Evolutionary conservation across 2,797 vertebrate species (phyloP), one percentile per base, ranked within the genome.

Genomic region (Cichlasoma orientale): DNA sequence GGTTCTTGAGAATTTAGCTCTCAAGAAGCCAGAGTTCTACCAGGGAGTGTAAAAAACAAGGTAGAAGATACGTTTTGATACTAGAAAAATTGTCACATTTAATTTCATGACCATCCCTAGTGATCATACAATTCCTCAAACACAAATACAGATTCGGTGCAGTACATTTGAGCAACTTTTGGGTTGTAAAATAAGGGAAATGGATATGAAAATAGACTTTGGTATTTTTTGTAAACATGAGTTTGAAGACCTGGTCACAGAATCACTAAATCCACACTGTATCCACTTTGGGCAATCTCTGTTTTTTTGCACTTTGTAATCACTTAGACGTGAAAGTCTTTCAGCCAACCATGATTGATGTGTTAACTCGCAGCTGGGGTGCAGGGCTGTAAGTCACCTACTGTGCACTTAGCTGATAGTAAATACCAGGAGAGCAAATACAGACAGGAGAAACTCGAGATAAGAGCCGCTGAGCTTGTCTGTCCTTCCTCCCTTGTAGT

Each of bases 351-450:
- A 36, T 89, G 90, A 92, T 77, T 83, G 88, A 90, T 92, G 82
- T 75, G 69, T 83, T 88, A 80, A 91, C 89, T 82, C 85, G 75
- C 79, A 75, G 72, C 31, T 2, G 58, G 69, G 76, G 23, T 74
- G 68, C 71, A 29, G 86, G 76, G 87, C 77, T 79, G 55, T 79
- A 89, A 88, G 87, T 92, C 87, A 87, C 56, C 83, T 41, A 44
- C 73, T 10, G 18, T 74, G 82, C 90, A 75, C 87, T 77, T 83
- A 80, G 91, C 84, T 83, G 92, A 90, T 89, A 85, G 86, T 90
- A 89, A 89, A 92, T 90, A 88, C 85, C 85, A 86, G 66, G 29
- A 85, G 86, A 86, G 86, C 85, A 88, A 87, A 88, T 75, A 88
- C 85, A 79, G 88, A 84, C 84, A 83, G 78, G 78, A 79, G 75